Evolutionary conservation across 2,888 invertebrate genomes (phyloP), one percentile per base, ranked within the genome.

Genomic region (Diaphora mendica): DNA sequence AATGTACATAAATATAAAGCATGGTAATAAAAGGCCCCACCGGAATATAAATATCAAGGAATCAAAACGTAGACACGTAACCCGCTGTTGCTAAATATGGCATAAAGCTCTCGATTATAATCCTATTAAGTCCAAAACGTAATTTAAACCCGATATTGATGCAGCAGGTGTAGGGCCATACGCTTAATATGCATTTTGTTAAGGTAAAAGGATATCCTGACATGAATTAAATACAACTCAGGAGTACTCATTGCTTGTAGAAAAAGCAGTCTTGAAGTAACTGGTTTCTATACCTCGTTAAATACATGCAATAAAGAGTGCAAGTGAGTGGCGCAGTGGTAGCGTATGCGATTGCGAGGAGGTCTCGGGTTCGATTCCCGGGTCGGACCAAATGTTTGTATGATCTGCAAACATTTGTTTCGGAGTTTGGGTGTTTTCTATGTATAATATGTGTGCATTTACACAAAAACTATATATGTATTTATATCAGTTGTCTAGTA

Each of bases 121-220:
- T 13, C 33, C 44, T 30, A 48, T 26, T 44, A 26, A 42, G 42
- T 17, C 15, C 30, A 67, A 67, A 67, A 67, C 26, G 30, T 67
- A 67, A 23, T 33, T 17, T 30, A 62, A 17, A 68, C 20, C 48
- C 33, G 20, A 48, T 48, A 48, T 48, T 33, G 48, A 67, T 67
- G 67, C 67, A 48, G 48, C 48, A 67, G 67, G 67, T 67, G 67
- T 48, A 62, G 26, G 30, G 33, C 48, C 23, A 72, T 44, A 59
- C 42, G 39, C n/a, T 72, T 72, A 66, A 20, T 20, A 68, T 62
- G 64, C 39, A 23, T 23, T 48, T 30, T 20, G 33, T 15, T 48
- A 33, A 30, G 48, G 48, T 13, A 23, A 30, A 67, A 67, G 67
- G 67, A 67, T 48, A 67, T 67, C 67, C 67, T 67, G 67, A 44